Evolutionary conservation across 1,140 invertebrate species (phyloP), one percentile per base, ranked within the genome.

Genomic region (Asbolus verrucosus): DNA sequence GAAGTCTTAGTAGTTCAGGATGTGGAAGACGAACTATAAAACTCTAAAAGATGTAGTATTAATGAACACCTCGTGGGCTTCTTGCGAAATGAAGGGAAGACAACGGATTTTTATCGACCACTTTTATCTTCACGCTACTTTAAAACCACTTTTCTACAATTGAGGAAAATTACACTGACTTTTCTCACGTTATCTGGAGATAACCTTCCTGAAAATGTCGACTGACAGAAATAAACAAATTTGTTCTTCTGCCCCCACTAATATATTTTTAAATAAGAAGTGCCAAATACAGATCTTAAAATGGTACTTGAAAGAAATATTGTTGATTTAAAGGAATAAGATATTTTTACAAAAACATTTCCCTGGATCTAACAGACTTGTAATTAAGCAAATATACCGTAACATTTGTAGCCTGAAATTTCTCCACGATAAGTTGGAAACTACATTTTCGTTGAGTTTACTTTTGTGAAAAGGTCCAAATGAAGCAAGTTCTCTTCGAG

Each of bases 1-100:
- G 46, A 54, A 54, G 46, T 13, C 46, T 46, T 46, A 46, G n/a
- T 19, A 19, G 16, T 14, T 8, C 41, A 19, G 41, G 41, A 46
- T 18, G 18, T n/a, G n/a, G 18, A 15, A 21, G 14, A 21, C 41
- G 18, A 46, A 14, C 41, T 16, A n/a, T 46, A 6, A 18, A 16
- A 9, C 14, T 46, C 15, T n/a, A 9, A 41, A 41, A 41, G 24
- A 41, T 46, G 41, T 14, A n/a, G n/a, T 46, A n/a, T 16, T 16
- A 14, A 46, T 16, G 41, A 18, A 16, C 8, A 27, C 24, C 3
- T 27, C 24, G 8, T 3, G 24, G 3, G 24, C 8, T 8, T 27
- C 24, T 27, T 27, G n/a, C n/a, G 3, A 27, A 27, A 27, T 27
- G 24, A 27, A 27, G 24, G 24, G 8, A 27, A 8, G 8, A 27